phyloP scores from a whole-genome alignment of 2,797 vertebrate genomes.

The Poliocrania exsul region DNA sequence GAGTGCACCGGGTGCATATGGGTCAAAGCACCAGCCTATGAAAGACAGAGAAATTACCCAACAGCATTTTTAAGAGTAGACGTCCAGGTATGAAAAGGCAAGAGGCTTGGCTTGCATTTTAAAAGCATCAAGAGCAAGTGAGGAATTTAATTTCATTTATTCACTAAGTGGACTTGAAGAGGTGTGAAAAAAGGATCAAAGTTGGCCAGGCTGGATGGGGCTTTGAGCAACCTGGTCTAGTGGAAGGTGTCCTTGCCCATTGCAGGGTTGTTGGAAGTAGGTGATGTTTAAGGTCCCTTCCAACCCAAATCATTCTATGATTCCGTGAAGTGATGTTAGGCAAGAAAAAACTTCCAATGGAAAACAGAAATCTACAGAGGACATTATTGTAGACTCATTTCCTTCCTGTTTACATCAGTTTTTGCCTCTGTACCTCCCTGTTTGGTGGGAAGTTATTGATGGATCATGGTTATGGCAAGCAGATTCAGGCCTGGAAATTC shows the following conservation, averaged over 20 bases:
- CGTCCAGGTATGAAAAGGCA: slow-evolving; percentile 24
- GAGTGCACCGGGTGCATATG: background rate
- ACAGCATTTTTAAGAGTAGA: background rate
- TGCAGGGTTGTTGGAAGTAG: background rate
- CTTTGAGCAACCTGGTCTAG: background rate
- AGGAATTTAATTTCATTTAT: background rate
- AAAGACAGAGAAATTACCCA: slow-evolving; percentile 15
- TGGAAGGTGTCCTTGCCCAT: background rate
- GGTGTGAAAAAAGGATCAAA: background rate
- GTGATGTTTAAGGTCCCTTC: background rate
- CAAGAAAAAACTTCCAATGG: background rate
- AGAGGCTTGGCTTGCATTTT: slow-evolving; percentile 1
- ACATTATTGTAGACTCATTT: background rate
- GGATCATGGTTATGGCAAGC: background rate
- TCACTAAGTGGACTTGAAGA: background rate
- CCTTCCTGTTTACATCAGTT: background rate
- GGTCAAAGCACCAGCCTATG: slow-evolving; percentile 29
- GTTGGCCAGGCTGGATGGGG: background rate
- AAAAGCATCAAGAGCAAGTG: background rate
- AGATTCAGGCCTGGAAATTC: background rate
- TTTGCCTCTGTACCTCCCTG: background rate
- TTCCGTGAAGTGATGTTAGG: background rate
- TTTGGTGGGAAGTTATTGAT: background rate
- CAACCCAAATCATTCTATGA: background rate
- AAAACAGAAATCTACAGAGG: background rate